Conservation (phyloP, 2,888 invertebrate species). For the Caenorhabditis sp. region DNA sequence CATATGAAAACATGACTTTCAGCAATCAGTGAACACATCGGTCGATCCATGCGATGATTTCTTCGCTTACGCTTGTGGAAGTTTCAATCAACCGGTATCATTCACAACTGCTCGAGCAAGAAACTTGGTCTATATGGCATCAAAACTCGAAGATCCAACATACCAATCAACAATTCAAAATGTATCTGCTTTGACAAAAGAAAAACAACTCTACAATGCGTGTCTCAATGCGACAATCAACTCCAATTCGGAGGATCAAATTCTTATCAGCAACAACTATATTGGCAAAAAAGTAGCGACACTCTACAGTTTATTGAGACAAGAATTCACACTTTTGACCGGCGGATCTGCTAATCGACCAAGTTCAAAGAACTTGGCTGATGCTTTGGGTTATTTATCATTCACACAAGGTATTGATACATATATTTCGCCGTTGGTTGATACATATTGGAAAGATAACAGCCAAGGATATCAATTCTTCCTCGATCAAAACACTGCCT, state of each 20-base stretch:
- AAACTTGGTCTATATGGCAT: constrained; percentile 46
- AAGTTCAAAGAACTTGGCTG: constrained; percentile 29
- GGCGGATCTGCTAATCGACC: constrained; percentile 31
- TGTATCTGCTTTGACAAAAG: constrained; percentile 39
- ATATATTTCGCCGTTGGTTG: constrained; percentile 45
- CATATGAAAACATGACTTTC: too few species aligned
- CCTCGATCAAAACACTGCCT: constrained; percentile 49
- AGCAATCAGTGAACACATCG: constrained; percentile 48
- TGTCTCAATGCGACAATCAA: constrained; percentile 25
- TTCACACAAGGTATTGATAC: constrained; percentile 48
- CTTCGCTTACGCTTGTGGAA: constrained; percentile 62
- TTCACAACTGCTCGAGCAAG: constrained; percentile 44
- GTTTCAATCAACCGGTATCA: constrained; percentile 43
- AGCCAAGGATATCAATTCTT: constrained; percentile 45
- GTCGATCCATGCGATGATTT: constrained; percentile 64
- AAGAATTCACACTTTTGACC: constrained; percentile 24
- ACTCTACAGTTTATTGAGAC: constrained; percentile 19
- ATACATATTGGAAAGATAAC: constrained; percentile 48
- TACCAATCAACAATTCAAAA: constrained; percentile 42
- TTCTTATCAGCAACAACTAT: constrained; percentile 35
- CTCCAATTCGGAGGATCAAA: constrained; percentile 15
- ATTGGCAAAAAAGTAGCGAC: constrained; percentile 26
- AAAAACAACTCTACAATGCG: constrained; percentile 41
- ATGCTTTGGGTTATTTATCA: constrained; percentile 45
- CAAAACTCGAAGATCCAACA: constrained; percentile 42